Conservation (phyloP, 2,888 invertebrate genomes). For the Athripsodes cinereus region DNA sequence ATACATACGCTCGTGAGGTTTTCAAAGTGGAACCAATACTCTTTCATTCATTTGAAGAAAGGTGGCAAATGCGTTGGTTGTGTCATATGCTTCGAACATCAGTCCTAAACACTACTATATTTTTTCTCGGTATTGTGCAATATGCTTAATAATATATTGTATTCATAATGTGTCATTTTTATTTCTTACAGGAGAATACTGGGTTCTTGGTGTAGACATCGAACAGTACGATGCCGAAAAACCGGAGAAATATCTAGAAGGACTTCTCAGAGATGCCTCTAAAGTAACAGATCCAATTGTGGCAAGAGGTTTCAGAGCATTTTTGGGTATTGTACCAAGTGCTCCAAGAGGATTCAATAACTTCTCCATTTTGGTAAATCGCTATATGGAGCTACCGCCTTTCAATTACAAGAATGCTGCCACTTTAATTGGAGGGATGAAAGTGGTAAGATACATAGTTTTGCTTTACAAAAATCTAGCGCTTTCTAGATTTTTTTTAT, state of each 20-base stretch:
- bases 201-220: conserved; percentile 86
- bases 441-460: conserved; percentile 63
- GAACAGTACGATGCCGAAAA: conserved; percentile 77
- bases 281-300: conserved; percentile 53
- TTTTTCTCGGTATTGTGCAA: too few species aligned
- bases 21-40: too few species aligned
- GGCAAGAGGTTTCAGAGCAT: conserved; percentile 69
- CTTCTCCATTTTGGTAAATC: conserved; percentile 73
- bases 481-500: too few species aligned
- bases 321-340: conserved; percentile 77
- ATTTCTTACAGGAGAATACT: conserved; percentile 71
- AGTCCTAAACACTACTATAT: too few species aligned
- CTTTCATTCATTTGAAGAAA: too few species aligned
- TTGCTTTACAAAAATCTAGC: too few species aligned
- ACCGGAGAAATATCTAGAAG: conserved; percentile 75
- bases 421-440: conserved; percentile 62
- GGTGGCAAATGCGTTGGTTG: too few species aligned
- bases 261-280: conserved; percentile 60
- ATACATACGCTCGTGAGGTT: too few species aligned
- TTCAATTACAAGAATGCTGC: conserved; percentile 84
- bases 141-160: too few species aligned
- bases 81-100: too few species aligned
- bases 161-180: too few species aligned
- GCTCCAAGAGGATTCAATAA: conserved; percentile 64
- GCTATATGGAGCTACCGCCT: conserved; percentile 76